Conservation (phyloP, 92 coral and sea anemone species). For the Epizoanthus stellaris region DNA sequence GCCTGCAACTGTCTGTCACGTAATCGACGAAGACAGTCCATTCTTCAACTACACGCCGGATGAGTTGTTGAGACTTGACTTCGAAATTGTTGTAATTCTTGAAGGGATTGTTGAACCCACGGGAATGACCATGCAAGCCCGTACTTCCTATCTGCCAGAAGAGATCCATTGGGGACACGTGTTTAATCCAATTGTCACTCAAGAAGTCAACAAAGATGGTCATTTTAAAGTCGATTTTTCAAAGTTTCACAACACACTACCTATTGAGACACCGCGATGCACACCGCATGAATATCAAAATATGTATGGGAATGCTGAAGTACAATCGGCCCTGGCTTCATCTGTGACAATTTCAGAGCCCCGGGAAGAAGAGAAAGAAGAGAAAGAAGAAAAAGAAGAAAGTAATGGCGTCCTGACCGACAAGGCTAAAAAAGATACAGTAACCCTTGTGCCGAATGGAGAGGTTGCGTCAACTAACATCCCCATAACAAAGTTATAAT, state of each 20-base stretch:
- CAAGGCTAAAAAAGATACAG: not conserved
- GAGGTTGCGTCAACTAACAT: not conserved
- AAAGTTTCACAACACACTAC: slow-evolving; percentile 44
- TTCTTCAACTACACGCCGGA: slow-evolving; percentile 72
- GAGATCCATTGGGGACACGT: slow-evolving; percentile 85
- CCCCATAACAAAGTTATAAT: slow-evolving; percentile 26
- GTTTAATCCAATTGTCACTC: slow-evolving; percentile 57
- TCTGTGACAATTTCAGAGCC: slow-evolving; percentile 15
- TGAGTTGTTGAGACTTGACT: slow-evolving; percentile 55
- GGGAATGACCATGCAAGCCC: slow-evolving; percentile 81
- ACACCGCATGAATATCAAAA: slow-evolving; percentile 61
- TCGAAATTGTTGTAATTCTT: slow-evolving; percentile 72
- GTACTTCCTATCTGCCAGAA: slow-evolving; percentile 81
- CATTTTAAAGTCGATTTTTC: slow-evolving; percentile 52
- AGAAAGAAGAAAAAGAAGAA: slow-evolving; percentile 14
- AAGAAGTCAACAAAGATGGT: slow-evolving; percentile 34
- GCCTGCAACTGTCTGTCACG: slow-evolving; percentile 69
- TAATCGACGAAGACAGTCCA: slow-evolving; percentile 78
- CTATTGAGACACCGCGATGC: slow-evolving; percentile 47
- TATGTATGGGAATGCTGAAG: slow-evolving; percentile 31
- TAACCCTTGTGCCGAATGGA: slow-evolving; percentile 23
- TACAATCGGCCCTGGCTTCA: not conserved
- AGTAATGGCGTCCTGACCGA: slow-evolving; percentile 14
- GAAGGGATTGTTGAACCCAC: slow-evolving; percentile 84
- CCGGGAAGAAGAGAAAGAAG: slow-evolving; percentile 23